Base-by-base conservation (phyloP, 2,888 invertebrate species). In the Lissocephala sabroskyi region DNA sequence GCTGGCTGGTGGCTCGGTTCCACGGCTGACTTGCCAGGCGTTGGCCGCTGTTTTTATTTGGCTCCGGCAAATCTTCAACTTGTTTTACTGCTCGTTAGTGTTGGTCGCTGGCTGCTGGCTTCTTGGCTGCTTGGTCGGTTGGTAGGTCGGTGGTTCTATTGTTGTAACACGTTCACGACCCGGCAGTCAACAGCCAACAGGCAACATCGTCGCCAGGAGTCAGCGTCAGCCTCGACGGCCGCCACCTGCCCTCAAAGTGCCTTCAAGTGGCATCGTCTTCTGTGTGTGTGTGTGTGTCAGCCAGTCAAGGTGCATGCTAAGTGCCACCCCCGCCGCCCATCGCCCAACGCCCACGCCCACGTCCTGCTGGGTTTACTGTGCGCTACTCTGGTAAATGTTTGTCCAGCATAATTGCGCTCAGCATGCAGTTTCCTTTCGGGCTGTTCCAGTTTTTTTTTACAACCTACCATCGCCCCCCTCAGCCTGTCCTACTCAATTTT, bases 21-120 rank as follows among this genome's bases (percentile, higher is more conserved):
- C n/a, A n/a, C n/a, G n/a, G n/a, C n/a, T n/a, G n/a, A n/a, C n/a
- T n/a, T 23, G 23, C 23, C 23, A 23, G 23, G 23, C 7, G 23
- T 3, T 23, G 23, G 10, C 37, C 18, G 17, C 14, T 71, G 61
- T 65, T 75, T 67, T 65, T 75, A 63, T 71, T 71, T 75, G n/a
- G 66, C 50, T 49, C 57, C 60, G 67, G 67, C 70, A 70, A 70
- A 75, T 75, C 75, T 75, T 71, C 71, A 71, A 67, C 73, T 71
- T 71, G 73, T 75, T 71, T 75, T 75, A 75, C 73, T 71, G 71
- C 75, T 71, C 75, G 75, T 71, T 75, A 75, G 71, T 71, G 73
- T 71, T 65, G 64, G 68, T 62, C 55, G 56, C 56, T 55, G 55
- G 65, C 52, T 35, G 14, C 13, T 33, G 26, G 19, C 39, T 19